Evolutionary conservation across 2,888 invertebrate species (phyloP), one percentile per base, ranked within the genome.

Genomic region (Phortica okadai): DNA sequence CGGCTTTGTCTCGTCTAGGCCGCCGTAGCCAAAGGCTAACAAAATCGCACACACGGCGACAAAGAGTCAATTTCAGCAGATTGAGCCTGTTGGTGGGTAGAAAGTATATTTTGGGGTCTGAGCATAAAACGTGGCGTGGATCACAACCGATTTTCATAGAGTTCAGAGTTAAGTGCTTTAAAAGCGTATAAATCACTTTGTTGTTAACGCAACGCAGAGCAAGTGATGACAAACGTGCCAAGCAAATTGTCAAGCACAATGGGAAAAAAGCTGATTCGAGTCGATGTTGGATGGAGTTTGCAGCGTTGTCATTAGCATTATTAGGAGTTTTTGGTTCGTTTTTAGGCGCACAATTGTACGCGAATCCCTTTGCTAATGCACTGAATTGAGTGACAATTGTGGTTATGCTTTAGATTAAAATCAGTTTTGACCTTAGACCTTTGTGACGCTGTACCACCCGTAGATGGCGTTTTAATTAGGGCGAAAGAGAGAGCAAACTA

Each of bases 131-230:
- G 33, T 25, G 16, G 21, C 25, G 41, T n/a, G 11, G 66, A 10
- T 14, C 33, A 42, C 66, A 66, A 66, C 25, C 84, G 80, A 83
- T 87, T 87, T 75, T 88, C 87, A 86, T 88, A 83, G 86, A 88
- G 86, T 88, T 79, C 76, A 78, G 83, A 83, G 87, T 84, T 87
- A 89, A 89, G 89, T 87, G 87, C 89, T 87, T 87, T 87, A 87
- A 88, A 88, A 87, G 87, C 87, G 88, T 86, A 87, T 87, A 87
- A 87, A 87, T 89, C 89, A 89, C 86, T 88, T 82, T 82, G 82
- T 87, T 85, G 83, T 82, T 83, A 77, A 74, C 73, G 64, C 44
- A 75, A 74, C 64, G 59, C 64, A 45, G 33, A 50, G 75, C 74
- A 77, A 76, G 76, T 76, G 79, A 67, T 88, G 85, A 88, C 87